Base-by-base conservation (phyloP, 2,888 invertebrate genomes). In the Strigamia transsilvanica region DNA sequence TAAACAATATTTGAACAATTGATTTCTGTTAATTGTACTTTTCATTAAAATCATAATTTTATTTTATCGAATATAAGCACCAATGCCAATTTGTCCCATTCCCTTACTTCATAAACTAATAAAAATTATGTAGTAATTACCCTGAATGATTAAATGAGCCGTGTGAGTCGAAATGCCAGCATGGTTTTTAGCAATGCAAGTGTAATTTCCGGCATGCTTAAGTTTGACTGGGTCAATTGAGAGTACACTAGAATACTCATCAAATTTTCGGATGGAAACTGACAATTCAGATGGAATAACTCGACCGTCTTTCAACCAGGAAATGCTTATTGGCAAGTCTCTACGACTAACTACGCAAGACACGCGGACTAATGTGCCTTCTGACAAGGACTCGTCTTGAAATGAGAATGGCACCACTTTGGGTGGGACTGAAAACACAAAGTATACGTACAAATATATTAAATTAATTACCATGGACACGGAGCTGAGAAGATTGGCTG, bases 381-480 rank as follows among this genome's bases (percentile, higher is more conserved):
- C 81, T 18, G 32, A 12, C 7, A 81, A 66, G 21, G 21, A n/a
- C 7, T 66, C 81, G 32, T 81, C 81, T 81, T 81, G 81, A 27
- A 81, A 81, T n/a, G 66, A 61, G 66, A 81, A 81, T 12, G 81
- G 81, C 34, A 81, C 81, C 23, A 81, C 61, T 42, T 81, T 81
- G n/a, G 81, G 81, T 18, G 81, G 81, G 61, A 81, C 81, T 81
- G 81, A 27, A 80, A 81, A 81, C 27, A 61, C 27, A 80, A 61
- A 38, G 46, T n/a, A 46, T 42, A 46, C n/a, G 18, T 18, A 56
- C 56, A 56, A 56, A 56, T 56, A 56, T 21, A 13, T 56, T 56
- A 18, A 56, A 56, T 56, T n/a, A 66, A 66, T 81, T 81, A 81
- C 81, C 81, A 81, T 81, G 15, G 15, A 81, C 66, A n/a, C 9